Percentiles rank a stretch among this genome's conserved stretches.
phyloP scores from a whole-genome alignment of 2,797 vertebrate species.

The Spizella passerina region DNA sequence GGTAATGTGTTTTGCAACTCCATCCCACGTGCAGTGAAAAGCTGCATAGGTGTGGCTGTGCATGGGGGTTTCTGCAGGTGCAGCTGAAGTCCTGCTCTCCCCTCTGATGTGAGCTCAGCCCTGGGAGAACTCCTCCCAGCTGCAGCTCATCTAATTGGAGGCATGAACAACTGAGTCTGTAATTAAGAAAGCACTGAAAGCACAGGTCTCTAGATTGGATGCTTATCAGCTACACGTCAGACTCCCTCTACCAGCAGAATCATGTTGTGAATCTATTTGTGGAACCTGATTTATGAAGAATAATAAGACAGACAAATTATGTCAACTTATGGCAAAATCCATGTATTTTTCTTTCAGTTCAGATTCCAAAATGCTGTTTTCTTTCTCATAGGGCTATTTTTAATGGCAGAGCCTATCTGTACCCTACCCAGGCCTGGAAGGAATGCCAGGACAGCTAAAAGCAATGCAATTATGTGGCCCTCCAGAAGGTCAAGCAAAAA shows the following conservation, averaged over 20 bases:
- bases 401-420: slow-evolving; percentile 27
- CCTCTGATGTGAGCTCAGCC: background rate
- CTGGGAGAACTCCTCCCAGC: background rate
- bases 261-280: slow-evolving; percentile 40
- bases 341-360: slow-evolving; percentile 58
- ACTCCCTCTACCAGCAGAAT: slow-evolving; percentile 5
- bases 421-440: background rate
- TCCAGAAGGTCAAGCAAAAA: background rate
- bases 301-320: slow-evolving; percentile 37
- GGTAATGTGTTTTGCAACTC: background rate
- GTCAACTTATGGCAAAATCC: slow-evolving; percentile 44
- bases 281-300: slow-evolving; percentile 52
- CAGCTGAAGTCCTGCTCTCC: background rate
- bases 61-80: background rate
- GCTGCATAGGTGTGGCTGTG: background rate
- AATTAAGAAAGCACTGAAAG: slow-evolving; percentile 50
- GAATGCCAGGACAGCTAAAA: slow-evolving; percentile 29
- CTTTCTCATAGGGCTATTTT: slow-evolving; percentile 52
- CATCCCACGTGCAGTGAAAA: background rate
- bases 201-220: background rate
- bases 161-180: background rate
- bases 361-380: slow-evolving; percentile 57
- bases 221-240: background rate
- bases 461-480: background rate
- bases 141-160: background rate